Evolutionary conservation across 1,140 invertebrate genomes (phyloP).

Genomic region (Monomorium pharaonis): DNA sequence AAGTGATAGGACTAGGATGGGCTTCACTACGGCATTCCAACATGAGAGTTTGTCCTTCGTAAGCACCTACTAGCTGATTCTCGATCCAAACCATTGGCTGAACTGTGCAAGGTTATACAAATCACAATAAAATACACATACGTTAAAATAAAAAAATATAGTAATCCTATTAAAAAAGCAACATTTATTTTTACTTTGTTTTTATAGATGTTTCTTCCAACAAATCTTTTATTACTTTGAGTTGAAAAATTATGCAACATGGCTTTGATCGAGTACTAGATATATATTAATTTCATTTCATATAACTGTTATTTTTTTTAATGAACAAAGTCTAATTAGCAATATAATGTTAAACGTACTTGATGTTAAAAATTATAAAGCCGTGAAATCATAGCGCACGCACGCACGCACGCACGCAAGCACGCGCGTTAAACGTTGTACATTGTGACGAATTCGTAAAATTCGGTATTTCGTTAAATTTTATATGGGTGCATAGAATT

Average conservation of each 20-base stretch:
- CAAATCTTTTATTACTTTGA: background rate
- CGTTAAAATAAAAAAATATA: background rate
- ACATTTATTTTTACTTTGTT: background rate
- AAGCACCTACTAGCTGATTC: conserved; percentile 86
- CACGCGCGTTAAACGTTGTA: no score
- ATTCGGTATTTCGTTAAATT: no score
- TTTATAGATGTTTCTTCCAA: background rate
- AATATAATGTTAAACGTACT: background rate
- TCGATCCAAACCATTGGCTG: conserved; percentile 86
- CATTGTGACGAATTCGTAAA: no score
- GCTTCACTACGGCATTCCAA: conserved; percentile 88
- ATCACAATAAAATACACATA: conserved; percentile 31
- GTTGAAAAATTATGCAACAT: background rate
- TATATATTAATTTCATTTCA: background rate
- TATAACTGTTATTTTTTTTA: background rate
- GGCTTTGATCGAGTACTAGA: background rate
- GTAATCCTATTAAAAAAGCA: background rate
- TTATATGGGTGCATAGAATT: no score
- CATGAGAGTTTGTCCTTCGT: conserved; percentile 84
- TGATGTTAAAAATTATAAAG: background rate
- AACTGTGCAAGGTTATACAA: conserved; percentile 81
- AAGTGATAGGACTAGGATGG: conserved; percentile 86
- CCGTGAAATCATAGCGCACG: background rate
- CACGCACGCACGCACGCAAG: no score
- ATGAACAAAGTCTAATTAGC: background rate